Evolutionary conservation across 1,140 invertebrate genomes (phyloP).

Genomic region (Polypedilum pembai): DNA sequence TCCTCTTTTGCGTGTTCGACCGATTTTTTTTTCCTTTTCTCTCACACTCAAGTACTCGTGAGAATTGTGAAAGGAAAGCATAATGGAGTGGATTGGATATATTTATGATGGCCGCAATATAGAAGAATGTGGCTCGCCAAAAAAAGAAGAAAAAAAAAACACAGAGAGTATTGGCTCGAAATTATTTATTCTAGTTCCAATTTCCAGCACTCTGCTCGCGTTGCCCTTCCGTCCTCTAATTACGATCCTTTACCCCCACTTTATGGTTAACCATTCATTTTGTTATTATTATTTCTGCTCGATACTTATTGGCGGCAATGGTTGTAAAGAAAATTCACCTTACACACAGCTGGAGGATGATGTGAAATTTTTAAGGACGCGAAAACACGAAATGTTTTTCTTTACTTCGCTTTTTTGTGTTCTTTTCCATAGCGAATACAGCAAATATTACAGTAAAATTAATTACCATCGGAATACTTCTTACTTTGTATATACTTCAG

Average conservation of each 20-base stretch:
- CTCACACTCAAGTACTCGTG: background rate
- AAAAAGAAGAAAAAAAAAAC: background rate
- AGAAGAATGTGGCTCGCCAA: background rate
- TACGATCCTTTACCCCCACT: background rate
- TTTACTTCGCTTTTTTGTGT: background rate
- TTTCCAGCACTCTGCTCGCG: too few relatives aligned
- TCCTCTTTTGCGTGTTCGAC: constrained; percentile 22
- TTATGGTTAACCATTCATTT: constrained; percentile 8
- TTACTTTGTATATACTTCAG: background rate
- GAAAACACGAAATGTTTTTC: background rate
- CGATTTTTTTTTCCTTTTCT: background rate
- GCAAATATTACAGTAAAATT: background rate
- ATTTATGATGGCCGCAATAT: background rate
- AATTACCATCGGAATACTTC: background rate
- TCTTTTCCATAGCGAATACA: background rate
- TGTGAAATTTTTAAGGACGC: background rate
- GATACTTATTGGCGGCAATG: background rate
- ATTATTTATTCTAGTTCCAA: background rate
- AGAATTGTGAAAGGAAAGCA: background rate
- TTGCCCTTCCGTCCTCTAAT: background rate
- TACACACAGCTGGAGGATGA: background rate
- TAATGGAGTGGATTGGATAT: background rate
- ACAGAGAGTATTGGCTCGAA: background rate
- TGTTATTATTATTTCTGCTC: background rate
- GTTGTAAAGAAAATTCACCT: background rate